Base-by-base conservation (phyloP, 1,140 invertebrate genomes). In the Microvelia longipes region DNA sequence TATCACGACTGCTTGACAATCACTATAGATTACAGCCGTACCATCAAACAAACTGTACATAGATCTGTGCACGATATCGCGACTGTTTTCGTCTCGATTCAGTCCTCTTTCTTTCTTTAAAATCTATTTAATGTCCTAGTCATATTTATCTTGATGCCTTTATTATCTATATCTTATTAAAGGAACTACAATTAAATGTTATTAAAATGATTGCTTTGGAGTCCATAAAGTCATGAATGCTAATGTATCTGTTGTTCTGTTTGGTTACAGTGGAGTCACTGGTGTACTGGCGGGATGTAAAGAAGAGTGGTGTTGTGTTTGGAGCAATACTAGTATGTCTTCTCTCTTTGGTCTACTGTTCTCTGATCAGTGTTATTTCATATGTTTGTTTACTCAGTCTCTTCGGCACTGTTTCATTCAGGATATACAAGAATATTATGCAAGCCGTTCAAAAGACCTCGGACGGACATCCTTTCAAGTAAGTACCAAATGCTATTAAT, bases 391-490 rank as follows among this genome's bases (percentile, higher is more conserved):
- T 99, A 73, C 82, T 92, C 69, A 82, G 87, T 73, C 87, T 98
- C 62, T 83, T 85, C 65, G 90, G 86, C 73, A 93, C 95, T 71
- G 85, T 97, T 77, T 87, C 87, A 77, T 98, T 96, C 86, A 88
- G 95, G 78, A 87, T 98, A 75, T 98, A 98, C 85, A 97, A 96
- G 84, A 93, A 90, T 79, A 88, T 98, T 74, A 86, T 97, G 79
- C 92, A 94, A 78, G 94, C 94, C 73, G 88, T 99, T 73, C 94
- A 98, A 82, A 98, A 98, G 82, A 96, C 94, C 73, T 90, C 90
- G 75, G 94, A 97, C 78, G 93, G 93, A 78, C 94, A 98, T 82
- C 95, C 96, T 70, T 98, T 98, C 88, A 94, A 96, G 93, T 95
- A 80, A 88, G 86, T 64, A 13, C 25, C 35, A 60, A 11, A n/a